phyloP scores from a whole-genome alignment of 1,140 invertebrate species.

The Drosophila pallidifrons region DNA sequence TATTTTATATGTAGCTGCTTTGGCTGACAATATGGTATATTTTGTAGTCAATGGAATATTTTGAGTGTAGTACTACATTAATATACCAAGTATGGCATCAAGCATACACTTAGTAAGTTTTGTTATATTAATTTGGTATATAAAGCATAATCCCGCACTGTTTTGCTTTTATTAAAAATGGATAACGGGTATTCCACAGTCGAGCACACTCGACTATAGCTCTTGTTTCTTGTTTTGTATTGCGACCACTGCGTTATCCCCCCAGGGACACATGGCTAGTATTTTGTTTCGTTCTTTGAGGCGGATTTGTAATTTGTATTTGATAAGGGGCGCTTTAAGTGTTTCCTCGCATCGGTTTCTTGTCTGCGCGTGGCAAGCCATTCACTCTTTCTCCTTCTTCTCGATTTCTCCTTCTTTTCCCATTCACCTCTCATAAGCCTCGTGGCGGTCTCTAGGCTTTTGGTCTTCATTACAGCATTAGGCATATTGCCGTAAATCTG shows the following conservation, averaged over 20 bases:
- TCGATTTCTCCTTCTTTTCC: not conserved
- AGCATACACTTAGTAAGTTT: too few species aligned
- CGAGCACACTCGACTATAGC: too few species aligned
- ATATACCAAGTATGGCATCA: too few species aligned
- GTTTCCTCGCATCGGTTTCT: conserved; percentile 50
- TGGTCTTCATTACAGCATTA: conserved; percentile 68
- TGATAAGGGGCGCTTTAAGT: conserved; percentile 69
- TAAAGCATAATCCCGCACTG: too few species aligned
- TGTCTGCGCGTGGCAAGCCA: conserved; percentile 20
- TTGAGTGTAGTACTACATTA: too few species aligned
- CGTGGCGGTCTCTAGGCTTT: conserved; percentile 29
- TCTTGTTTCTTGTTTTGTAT: conserved; percentile 1
- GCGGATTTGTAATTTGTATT: conserved; percentile 78
- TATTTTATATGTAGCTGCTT: too few species aligned
- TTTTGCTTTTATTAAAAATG: too few species aligned
- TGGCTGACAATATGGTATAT: too few species aligned
- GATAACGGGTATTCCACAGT: too few species aligned
- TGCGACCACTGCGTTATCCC: conserved; percentile 54
- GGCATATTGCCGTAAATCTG: conserved; percentile 54
- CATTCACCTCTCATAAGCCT: conserved; percentile 15
- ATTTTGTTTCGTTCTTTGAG: conserved; percentile 26
- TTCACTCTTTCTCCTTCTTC: not conserved
- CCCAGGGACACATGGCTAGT: conserved; percentile 28
- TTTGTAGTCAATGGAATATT: too few species aligned
- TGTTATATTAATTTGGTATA: too few species aligned